phyloP scores from a whole-genome alignment of 2,113 vertebrate genomes.

The Grammomys dolichurus region DNA sequence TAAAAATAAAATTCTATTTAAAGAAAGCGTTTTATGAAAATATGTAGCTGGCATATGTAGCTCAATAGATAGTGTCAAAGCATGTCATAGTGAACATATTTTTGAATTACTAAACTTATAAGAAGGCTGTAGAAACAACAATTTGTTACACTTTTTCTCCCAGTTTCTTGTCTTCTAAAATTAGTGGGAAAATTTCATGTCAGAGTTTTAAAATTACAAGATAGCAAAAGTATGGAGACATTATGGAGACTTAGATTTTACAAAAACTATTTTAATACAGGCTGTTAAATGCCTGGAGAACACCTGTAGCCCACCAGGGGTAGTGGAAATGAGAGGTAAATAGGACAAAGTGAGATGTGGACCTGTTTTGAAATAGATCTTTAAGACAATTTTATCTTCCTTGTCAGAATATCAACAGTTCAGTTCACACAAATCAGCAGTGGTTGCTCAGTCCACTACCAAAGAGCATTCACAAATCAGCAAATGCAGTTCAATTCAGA shows the following conservation, averaged over 20 bases:
- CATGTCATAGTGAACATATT: conserved; percentile 50
- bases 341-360: too few relatives aligned
- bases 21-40: conserved; percentile 44
- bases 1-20: conserved; percentile 42
- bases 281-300: too few relatives aligned
- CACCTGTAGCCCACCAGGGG: too few relatives aligned
- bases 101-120: conserved; percentile 52
- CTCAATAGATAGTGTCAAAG: not conserved
- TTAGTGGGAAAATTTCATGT: not conserved
- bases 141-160: not conserved
- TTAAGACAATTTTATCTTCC: too few relatives aligned
- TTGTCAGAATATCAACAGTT: too few relatives aligned
- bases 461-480: too few relatives aligned
- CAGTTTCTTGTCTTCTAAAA: conserved; percentile 28
- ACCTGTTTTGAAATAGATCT: too few relatives aligned
- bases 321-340: too few relatives aligned
- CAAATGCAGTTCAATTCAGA: too few relatives aligned
- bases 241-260: not conserved
- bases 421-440: too few relatives aligned
- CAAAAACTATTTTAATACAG: not conserved
- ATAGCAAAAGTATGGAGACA: not conserved
- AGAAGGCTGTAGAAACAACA: conserved; percentile 53
- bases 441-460: too few relatives aligned
- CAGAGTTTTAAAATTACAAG: not conserved
- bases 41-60: conserved; percentile 29